A percentile compares a stretch with the other conserved stretches of the same genome.
Conservation (phyloP, 2,113 vertebrate genomes). For the Nematolebias whitei region DNA sequence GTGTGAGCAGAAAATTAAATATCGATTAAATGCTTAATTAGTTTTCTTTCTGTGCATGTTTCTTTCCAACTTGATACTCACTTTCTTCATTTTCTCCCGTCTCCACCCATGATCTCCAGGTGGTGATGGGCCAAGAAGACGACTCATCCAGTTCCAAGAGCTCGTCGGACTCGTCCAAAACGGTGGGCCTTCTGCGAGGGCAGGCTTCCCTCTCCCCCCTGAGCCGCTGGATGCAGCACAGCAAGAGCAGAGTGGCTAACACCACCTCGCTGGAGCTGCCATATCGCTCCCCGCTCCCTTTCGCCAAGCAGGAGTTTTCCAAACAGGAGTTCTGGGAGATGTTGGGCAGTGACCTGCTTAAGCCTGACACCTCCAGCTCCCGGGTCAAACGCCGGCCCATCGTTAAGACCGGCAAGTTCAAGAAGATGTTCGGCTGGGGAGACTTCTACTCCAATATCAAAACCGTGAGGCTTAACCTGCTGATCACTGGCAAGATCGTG, state of each 20-base stretch:
- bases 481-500: constrained; percentile 97
- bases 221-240: constrained; percentile 83
- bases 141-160: constrained; percentile 68
- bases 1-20: constrained; percentile 73
- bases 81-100: constrained; percentile 16
- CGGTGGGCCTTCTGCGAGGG: constrained; percentile 75
- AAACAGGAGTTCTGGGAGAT: constrained; percentile 87
- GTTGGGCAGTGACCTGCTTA: constrained; percentile 81
- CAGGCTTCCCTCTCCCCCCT: constrained; percentile 79
- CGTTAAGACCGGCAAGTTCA: constrained; percentile 85
- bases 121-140: constrained; percentile 81
- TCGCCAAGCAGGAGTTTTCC: constrained; percentile 84
- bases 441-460: constrained; percentile 99
- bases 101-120: constrained; percentile 54
- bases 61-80: constrained; percentile 48
- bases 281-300: constrained; percentile 81
- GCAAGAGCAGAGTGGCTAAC: constrained; percentile 80
- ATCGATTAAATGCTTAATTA: constrained; percentile 72
- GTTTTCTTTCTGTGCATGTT: constrained; percentile 65
- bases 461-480: constrained; percentile 94
- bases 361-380: constrained; percentile 74
- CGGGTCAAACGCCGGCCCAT: constrained; percentile 83
- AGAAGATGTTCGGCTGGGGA: constrained; percentile 98
- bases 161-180: constrained; percentile 73
- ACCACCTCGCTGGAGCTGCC: constrained; percentile 82